phyloP scores from a whole-genome alignment of 30 jellyfish, hydroid and myxozoan genomes.

The Turritopsis dohrnii region DNA sequence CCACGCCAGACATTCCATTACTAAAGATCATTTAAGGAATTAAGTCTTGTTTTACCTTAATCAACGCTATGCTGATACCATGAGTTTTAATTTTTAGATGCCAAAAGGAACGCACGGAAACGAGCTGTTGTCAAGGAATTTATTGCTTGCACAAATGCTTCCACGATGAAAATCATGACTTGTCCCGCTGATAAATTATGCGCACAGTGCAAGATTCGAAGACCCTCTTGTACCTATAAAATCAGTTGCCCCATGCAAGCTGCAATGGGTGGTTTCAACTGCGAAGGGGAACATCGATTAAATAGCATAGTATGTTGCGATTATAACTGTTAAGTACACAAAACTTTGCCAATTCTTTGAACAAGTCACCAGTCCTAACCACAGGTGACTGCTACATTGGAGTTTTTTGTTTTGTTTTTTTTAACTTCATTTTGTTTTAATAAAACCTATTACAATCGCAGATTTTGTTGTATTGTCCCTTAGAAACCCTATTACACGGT shows the following conservation, averaged over 20 bases:
- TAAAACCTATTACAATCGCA: no score
- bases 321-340: conserved; percentile 1
- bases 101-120: conserved; percentile 7
- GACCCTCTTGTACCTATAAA: conserved; percentile 7
- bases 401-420: no score
- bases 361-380: no score
- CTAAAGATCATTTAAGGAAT: no score
- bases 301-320: conserved; percentile 25
- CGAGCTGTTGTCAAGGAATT: conserved; percentile 26
- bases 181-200: conserved; percentile 18
- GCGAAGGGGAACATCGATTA: conserved; percentile 12
- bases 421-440: no score
- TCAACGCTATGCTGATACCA: no score
- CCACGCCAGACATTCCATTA: no score
- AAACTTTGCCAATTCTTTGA: not conserved
- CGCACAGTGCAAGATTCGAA: conserved; percentile 20
- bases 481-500: no score
- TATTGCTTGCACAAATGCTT: conserved; percentile 10
- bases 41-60: no score
- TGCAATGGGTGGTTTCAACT: conserved; percentile 18
- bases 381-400: no score
- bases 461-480: no score
- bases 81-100: not conserved
- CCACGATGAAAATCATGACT: conserved; percentile 21
- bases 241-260: conserved; percentile 11